These are phyloP conservation scores for Xenopus laevis DNA, from an alignment of 2,113 vertebrate genomes.

Conservation along the genomic window DNA sequence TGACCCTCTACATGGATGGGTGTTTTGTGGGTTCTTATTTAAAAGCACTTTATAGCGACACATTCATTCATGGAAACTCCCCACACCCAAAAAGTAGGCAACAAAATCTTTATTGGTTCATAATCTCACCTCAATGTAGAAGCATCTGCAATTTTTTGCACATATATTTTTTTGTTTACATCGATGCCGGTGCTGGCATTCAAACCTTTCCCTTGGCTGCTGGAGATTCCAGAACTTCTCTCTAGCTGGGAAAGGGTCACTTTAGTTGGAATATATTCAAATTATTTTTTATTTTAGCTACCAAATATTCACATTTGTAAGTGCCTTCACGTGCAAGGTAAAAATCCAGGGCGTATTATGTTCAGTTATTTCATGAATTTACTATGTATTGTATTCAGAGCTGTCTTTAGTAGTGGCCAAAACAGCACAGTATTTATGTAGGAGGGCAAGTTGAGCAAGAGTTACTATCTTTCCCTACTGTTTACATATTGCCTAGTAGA, in stretches of 20 bases:
- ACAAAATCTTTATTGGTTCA: not conserved
- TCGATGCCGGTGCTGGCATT: slow-evolving; percentile 47
- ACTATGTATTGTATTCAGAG: too few species aligned
- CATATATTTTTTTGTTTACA: slow-evolving; percentile 43
- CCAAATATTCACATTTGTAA: slow-evolving; percentile 51
- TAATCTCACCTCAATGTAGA: slow-evolving; percentile 15
- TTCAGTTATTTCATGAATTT: too few species aligned
- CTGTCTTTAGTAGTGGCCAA: too few species aligned
- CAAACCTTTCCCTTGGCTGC: slow-evolving; percentile 46
- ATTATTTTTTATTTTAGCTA: slow-evolving; percentile 25
- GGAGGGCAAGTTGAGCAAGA: too few species aligned
- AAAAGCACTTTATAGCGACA: slow-evolving; percentile 21
- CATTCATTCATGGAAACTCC: too few species aligned
- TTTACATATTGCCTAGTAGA: too few species aligned
- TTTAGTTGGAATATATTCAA: not conserved
- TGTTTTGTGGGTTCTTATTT: not conserved
- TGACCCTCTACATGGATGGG: not conserved
- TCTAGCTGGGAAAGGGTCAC: slow-evolving; percentile 5
- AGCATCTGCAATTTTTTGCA: slow-evolving; percentile 42
- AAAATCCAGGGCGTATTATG: slow-evolving; percentile 24
- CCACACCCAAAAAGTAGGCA: not conserved
- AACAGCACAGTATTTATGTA: too few species aligned
- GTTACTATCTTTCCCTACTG: too few species aligned
- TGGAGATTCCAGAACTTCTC: slow-evolving; percentile 13
- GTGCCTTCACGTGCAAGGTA: slow-evolving; percentile 57